Evolutionary conservation across 2,797 vertebrate species (phyloP).

Genomic region (Micrastur ruficollis): DNA sequence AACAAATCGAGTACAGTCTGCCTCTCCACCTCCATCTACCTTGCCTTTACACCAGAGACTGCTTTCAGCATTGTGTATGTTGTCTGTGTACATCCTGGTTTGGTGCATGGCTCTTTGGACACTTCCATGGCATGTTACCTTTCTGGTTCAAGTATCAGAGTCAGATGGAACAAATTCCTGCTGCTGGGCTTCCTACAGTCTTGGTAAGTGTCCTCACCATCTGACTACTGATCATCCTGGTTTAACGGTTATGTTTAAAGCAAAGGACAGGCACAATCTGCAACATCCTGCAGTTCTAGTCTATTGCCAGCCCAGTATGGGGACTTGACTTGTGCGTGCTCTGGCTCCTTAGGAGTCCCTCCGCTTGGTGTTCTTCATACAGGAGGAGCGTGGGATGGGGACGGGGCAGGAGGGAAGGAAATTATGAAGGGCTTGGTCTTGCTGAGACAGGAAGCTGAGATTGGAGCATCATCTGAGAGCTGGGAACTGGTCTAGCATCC

Average conservation of each 20-base stretch:
- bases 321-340: neutral
- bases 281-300: neutral
- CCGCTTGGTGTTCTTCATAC: neutral
- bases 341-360: neutral
- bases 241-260: neutral
- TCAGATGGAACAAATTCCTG: neutral
- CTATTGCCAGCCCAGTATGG: fast-evolving
- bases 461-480: neutral
- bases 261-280: neutral
- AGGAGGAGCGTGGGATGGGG: neutral
- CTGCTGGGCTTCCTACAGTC: neutral
- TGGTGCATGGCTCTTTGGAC: neutral
- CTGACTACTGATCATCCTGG: neutral
- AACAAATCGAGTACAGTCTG: neutral
- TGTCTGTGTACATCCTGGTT: fast-evolving
- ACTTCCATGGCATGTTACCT: neutral
- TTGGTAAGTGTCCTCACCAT: neutral
- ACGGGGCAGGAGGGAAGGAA: neutral
- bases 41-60: neutral
- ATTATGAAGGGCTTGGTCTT: neutral
- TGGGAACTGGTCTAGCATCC: neutral
- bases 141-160: neutral
- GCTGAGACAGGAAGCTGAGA: neutral
- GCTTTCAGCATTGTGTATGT: fast-evolving
- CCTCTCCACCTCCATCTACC: neutral